These are phyloP conservation scores for Chrosomus eos DNA, from an alignment of 2,797 vertebrate species.

Conservation along the genomic window DNA sequence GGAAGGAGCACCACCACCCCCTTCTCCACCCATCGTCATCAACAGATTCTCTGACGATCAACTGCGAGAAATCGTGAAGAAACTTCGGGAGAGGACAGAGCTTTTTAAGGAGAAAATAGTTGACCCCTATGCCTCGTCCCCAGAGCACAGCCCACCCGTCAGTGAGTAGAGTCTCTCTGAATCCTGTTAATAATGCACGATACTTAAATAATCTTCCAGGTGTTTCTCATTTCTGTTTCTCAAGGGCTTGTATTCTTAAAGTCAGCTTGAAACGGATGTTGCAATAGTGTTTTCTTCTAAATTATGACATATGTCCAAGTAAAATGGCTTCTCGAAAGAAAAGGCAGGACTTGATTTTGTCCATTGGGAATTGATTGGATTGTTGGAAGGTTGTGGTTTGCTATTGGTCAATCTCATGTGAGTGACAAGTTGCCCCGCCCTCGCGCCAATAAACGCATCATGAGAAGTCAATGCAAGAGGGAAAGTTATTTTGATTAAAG, in stretches of 20 bases:
- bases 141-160: constrained; percentile 82
- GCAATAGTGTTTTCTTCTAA: not conserved
- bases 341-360: not conserved
- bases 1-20: constrained; percentile 50
- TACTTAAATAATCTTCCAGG: not conserved
- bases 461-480: too few relatives aligned
- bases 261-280: not conserved
- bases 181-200: not conserved
- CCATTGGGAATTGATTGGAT: not conserved
- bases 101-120: constrained; percentile 77
- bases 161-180: constrained; percentile 77
- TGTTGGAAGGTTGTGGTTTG: not conserved
- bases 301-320: not conserved
- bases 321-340: too few relatives aligned
- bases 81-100: constrained; percentile 72
- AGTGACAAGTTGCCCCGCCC: too few relatives aligned
- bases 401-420: too few relatives aligned
- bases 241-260: not conserved
- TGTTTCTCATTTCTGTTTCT: not conserved
- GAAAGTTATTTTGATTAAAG: too few relatives aligned
- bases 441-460: too few relatives aligned
- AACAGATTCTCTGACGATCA: constrained; percentile 76
- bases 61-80: constrained; percentile 71
- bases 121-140: constrained; percentile 83
- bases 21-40: constrained; percentile 62